Conservation (phyloP, 2,888 invertebrate species). For the Meteorus colon region DNA sequence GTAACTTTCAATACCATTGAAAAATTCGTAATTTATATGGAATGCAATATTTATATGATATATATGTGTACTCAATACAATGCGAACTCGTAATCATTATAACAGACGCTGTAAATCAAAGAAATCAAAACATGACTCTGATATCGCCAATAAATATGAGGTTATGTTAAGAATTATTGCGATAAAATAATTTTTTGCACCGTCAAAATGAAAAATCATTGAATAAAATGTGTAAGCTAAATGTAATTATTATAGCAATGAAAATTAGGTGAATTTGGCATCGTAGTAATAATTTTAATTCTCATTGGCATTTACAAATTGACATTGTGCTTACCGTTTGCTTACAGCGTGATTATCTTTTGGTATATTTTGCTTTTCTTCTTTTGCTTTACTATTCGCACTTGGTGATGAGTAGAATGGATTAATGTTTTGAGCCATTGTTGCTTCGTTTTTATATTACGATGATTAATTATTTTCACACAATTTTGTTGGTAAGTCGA, state of each 20-base stretch:
- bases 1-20: background rate
- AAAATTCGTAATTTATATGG: background rate
- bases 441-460: background rate
- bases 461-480: background rate
- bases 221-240: background rate
- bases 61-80: background rate
- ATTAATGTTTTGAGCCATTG: conserved; percentile 93
- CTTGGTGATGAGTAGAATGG: conserved; percentile 85
- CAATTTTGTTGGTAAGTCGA: background rate
- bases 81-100: background rate
- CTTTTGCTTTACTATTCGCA: conserved; percentile 84
- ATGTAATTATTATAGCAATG: background rate
- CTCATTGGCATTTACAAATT: conserved; percentile 27
- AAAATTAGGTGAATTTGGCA: background rate
- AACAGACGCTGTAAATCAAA: conserved; percentile 2
- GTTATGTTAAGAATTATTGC: conserved; percentile 24
- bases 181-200: background rate
- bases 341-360: conserved; percentile 91
- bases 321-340: conserved; percentile 81
- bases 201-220: background rate
- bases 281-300: conserved; percentile 9
- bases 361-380: conserved; percentile 82
- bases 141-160: conserved; percentile 2
- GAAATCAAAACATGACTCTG: conserved; percentile 8
- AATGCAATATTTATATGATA: background rate